phyloP scores from a whole-genome alignment of 2,113 vertebrate species.

The Ranitomeya variabilis region DNA sequence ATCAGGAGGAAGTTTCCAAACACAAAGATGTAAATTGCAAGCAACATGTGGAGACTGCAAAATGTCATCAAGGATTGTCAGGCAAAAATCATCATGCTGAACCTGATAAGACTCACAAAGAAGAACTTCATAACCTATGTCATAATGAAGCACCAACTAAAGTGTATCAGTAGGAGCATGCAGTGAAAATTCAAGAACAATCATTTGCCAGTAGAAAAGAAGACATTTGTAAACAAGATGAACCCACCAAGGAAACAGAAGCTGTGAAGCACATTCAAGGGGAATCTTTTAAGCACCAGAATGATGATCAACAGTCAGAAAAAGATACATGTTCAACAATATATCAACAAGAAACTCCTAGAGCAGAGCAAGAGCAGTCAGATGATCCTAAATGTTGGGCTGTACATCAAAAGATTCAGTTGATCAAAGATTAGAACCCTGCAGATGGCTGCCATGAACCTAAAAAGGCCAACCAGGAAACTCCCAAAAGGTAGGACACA shows the following conservation, averaged over 20 bases:
- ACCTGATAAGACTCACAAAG: neutral
- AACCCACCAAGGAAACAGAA: neutral
- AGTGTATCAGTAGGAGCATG: neutral
- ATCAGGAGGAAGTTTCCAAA: neutral
- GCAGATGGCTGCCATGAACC: too few species aligned
- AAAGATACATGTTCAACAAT: too few species aligned
- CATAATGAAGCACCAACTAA: neutral
- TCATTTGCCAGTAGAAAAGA: neutral
- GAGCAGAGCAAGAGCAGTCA: neutral
- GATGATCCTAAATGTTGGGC: too few species aligned
- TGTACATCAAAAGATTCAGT: too few species aligned
- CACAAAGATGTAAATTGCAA: too few species aligned
- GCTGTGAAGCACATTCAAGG: neutral
- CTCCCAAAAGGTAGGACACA: too few species aligned
- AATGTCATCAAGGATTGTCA: neutral
- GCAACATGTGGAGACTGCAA: neutral
- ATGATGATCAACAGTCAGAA: too few species aligned
- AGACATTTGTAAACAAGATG: neutral
- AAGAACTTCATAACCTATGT: neutral
- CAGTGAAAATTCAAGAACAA: neutral
- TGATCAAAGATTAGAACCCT: too few species aligned
- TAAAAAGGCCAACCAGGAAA: too few species aligned
- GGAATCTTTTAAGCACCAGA: neutral
- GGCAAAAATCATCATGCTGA: neutral
- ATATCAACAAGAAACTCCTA: neutral